Conservation (phyloP, 2,888 invertebrate genomes). For the Mythimna ferrago region DNA sequence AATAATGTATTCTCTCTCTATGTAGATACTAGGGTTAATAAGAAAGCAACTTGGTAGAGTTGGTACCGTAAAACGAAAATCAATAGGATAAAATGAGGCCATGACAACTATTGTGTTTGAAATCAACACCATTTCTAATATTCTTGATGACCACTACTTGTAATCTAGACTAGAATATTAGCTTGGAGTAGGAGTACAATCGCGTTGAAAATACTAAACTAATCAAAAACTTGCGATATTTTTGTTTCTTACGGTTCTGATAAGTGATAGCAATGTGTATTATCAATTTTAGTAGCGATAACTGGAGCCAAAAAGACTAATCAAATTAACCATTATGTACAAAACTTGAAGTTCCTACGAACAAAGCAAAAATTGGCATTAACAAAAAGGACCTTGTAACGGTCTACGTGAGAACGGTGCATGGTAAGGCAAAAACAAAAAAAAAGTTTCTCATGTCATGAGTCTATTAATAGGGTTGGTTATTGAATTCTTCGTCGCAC, state of each 20-base stretch:
- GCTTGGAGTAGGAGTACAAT: constrained; percentile 14
- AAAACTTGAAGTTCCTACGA: not conserved
- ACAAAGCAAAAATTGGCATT: constrained; percentile 26
- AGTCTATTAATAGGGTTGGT: constrained; percentile 56
- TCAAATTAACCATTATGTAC: constrained; percentile 10
- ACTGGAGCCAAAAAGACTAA: not conserved
- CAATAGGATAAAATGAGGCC: constrained; percentile 42
- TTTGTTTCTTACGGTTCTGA: constrained; percentile 23
- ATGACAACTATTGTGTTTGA: constrained; percentile 37
- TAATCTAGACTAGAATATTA: constrained; percentile 5
- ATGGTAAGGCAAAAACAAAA: constrained; percentile 40
- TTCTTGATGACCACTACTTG: constrained; percentile 1
- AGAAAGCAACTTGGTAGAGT: not conserved
- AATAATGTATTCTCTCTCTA: not conserved
- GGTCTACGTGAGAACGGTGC: constrained; percentile 55
- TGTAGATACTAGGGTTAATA: not conserved
- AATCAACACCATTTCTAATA: constrained; percentile 31
- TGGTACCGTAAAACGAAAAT: constrained; percentile 43
- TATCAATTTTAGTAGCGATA: constrained; percentile 26
- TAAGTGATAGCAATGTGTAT: constrained; percentile 25
- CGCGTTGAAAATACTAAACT: not conserved
- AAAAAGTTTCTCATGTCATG: constrained; percentile 56
- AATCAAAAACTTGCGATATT: constrained; percentile 19
- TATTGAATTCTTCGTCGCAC: constrained; percentile 44
- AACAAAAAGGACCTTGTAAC: constrained; percentile 37